These are phyloP conservation scores for Cercocebus atys DNA, from an alignment of 2,113 vertebrate genomes.

Conservation along the genomic window DNA sequence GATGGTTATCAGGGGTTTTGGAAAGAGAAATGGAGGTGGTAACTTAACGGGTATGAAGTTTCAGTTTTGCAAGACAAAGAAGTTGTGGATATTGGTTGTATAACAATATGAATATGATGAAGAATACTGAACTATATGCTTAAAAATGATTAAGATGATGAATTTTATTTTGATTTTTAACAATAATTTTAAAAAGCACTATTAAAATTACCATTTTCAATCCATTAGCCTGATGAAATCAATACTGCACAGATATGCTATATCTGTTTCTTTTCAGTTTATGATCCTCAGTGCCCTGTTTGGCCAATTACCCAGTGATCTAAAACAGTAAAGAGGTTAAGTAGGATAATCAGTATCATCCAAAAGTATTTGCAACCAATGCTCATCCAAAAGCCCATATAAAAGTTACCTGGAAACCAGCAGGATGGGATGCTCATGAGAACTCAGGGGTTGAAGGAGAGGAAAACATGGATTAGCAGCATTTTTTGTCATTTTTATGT, in stretches of 20 bases:
- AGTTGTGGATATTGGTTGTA: not conserved
- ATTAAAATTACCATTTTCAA: not conserved
- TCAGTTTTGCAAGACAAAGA: not conserved
- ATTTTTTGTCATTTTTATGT: not conserved
- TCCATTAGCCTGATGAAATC: not conserved
- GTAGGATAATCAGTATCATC: not conserved
- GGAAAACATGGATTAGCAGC: too few species aligned
- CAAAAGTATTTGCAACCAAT: not conserved
- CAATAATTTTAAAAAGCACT: not conserved
- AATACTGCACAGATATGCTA: not conserved
- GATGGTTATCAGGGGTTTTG: not conserved
- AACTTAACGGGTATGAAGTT: too few species aligned
- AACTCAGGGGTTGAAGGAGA: not conserved
- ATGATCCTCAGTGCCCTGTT: not conserved
- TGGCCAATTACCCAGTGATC: not conserved
- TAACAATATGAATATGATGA: not conserved
- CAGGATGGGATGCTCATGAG: not conserved
- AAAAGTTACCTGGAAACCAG: not conserved
- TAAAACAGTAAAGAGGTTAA: not conserved
- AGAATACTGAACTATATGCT: not conserved
- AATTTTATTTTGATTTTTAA: not conserved
- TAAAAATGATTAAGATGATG: not conserved
- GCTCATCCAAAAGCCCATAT: not conserved
- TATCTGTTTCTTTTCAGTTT: not conserved
- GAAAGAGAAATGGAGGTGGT: not conserved